A percentile compares a stretch with the other conserved stretches of the same genome.
Conservation (phyloP, 2,888 invertebrate genomes). For the Chouioia cunea region DNA sequence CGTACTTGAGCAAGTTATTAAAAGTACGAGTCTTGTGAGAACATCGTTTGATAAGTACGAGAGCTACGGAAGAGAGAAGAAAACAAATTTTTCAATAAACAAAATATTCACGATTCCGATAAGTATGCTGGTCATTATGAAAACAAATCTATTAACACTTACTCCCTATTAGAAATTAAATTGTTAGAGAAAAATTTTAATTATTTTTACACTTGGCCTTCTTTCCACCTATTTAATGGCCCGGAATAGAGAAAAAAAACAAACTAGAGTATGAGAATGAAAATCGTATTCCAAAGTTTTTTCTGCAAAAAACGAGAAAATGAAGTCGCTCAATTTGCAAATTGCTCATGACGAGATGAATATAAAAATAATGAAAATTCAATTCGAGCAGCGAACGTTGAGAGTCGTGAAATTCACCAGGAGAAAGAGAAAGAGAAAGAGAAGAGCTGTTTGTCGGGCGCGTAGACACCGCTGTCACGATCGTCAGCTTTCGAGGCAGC, state of each 20-base stretch:
- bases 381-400: constrained; percentile 20
- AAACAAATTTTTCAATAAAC: not conserved
- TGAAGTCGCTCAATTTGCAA: constrained; percentile 25
- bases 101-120: too few relatives aligned
- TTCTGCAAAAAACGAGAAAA: not conserved
- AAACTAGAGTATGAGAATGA: too few relatives aligned
- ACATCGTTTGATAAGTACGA: constrained; percentile 7
- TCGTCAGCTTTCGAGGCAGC: constrained; percentile 48
- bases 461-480: constrained; percentile 44
- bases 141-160: too few relatives aligned
- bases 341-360: constrained; percentile 34
- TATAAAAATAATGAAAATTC: constrained; percentile 46
- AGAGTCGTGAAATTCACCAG: constrained; percentile 25
- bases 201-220: too few relatives aligned
- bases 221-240: too few relatives aligned
- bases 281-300: not conserved
- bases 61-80: not conserved
- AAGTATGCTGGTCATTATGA: too few relatives aligned
- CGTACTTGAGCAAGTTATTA: constrained; percentile 4
- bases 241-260: too few relatives aligned
- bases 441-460: constrained; percentile 38
- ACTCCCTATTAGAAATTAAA: too few relatives aligned
- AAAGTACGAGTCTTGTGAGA: constrained; percentile 8
- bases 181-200: too few relatives aligned
- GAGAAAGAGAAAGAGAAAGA: constrained; percentile 11